phyloP scores from a whole-genome alignment of 2,797 vertebrate species.

The Fistularia tabacaria region DNA sequence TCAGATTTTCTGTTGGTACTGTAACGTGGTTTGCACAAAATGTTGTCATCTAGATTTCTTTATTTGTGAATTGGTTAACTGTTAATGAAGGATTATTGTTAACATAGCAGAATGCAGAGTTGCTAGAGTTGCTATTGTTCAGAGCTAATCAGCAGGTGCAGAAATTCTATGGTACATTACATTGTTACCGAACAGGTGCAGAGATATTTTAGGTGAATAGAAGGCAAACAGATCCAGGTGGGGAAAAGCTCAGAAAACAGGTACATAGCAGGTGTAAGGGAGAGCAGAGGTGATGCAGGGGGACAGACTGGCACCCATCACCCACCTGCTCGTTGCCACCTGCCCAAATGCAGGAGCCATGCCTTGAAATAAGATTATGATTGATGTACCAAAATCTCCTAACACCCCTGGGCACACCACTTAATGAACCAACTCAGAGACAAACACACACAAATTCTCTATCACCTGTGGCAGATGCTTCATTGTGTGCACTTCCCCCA shows the following conservation, averaged over 20 bases:
- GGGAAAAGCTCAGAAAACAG: slow-evolving; percentile 46
- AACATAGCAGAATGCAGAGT: neutral
- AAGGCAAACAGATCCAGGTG: slow-evolving; percentile 49
- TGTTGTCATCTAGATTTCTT: too few species aligned
- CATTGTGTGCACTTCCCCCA: slow-evolving; percentile 40
- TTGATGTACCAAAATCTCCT: slow-evolving; percentile 54
- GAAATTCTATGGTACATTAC: slow-evolving; percentile 6
- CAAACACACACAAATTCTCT: slow-evolving; percentile 18
- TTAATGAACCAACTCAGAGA: slow-evolving; percentile 25
- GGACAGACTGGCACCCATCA: slow-evolving; percentile 46
- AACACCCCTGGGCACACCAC: slow-evolving; percentile 29
- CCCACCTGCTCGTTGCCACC: slow-evolving; percentile 61
- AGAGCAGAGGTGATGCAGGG: slow-evolving; percentile 60
- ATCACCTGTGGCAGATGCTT: slow-evolving; percentile 59
- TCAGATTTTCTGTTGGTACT: too few species aligned
- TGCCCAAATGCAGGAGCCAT: slow-evolving; percentile 40
- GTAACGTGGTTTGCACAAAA: too few species aligned
- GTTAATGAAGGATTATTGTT: neutral
- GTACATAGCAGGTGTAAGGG: slow-evolving; percentile 57
- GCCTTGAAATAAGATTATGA: slow-evolving; percentile 58
- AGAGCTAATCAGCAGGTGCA: slow-evolving; percentile 37
- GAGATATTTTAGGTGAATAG: slow-evolving; percentile 26
- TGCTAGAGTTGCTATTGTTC: slow-evolving; percentile 17
- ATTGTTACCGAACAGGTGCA: slow-evolving; percentile 43
- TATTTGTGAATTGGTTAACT: neutral